A percentile compares a stretch with the other conserved stretches of the same genome.
Conservation (phyloP, 2,797 vertebrate genomes). For the Hippopotamyrus pictus region DNA sequence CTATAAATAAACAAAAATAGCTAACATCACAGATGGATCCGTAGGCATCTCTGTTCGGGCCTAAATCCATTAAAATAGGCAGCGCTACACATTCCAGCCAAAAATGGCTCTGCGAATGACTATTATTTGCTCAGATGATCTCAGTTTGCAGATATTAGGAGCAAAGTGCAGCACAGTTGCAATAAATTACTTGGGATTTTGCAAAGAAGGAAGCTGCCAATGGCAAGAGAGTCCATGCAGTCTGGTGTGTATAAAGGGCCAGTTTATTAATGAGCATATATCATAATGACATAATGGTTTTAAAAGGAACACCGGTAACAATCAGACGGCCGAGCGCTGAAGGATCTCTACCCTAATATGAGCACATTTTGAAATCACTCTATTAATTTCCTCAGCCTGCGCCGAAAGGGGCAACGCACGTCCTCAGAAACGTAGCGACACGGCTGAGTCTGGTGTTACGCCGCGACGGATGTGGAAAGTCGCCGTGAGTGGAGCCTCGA, state of each 20-base stretch:
- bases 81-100: background rate
- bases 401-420: background rate
- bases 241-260: background rate
- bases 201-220: background rate
- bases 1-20: background rate
- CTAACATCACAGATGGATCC: background rate
- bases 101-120: background rate
- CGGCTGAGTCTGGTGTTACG: background rate
- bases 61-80: background rate
- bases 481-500: background rate
- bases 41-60: background rate
- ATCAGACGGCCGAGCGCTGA: background rate
- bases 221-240: background rate
- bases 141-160: slow-evolving; percentile 8
- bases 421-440: background rate
- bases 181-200: slow-evolving; percentile 2
- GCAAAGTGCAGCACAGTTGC: background rate
- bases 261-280: background rate
- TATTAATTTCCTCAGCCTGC: background rate
- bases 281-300: slow-evolving; percentile 8
- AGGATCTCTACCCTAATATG: background rate
- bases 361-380: background rate
- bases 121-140: slow-evolving; percentile 11
- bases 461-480: background rate
- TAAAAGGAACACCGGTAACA: background rate